A percentile compares a stretch with the other conserved stretches of the same genome.
Conservation (phyloP, 2,797 vertebrate species). For the Poliocrania exsul region DNA sequence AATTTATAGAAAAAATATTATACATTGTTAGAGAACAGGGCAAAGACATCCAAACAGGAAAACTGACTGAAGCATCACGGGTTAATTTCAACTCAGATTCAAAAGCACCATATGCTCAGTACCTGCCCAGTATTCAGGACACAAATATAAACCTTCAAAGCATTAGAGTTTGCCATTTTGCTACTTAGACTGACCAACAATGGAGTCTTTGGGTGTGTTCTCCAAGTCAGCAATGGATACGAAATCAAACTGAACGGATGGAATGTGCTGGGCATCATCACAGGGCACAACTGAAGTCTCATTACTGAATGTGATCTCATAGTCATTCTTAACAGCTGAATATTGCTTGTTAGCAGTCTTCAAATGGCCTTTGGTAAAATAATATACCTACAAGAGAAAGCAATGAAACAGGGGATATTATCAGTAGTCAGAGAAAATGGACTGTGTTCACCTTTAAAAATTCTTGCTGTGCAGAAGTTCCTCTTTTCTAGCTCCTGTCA, state of each 20-base stretch:
- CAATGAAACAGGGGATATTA: not conserved
- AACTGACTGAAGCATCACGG: not conserved
- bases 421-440: not conserved
- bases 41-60: not conserved
- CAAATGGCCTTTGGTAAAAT: conserved; percentile 90
- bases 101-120: not conserved
- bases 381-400: conserved; percentile 88
- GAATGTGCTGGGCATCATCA: conserved; percentile 88
- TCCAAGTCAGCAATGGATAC: conserved; percentile 88
- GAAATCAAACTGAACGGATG: conserved; percentile 92
- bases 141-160: not conserved
- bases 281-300: conserved; percentile 91
- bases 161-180: not conserved
- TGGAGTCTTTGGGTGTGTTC: conserved; percentile 85
- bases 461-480: not conserved
- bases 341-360: conserved; percentile 99
- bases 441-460: conserved; percentile 22
- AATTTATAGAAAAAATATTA: not conserved
- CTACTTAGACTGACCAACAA: conserved; percentile 85
- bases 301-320: conserved; percentile 89
- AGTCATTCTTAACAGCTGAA: conserved; percentile 85
- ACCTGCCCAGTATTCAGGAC: not conserved
- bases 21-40: not conserved
- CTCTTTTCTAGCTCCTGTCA: not conserved
- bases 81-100: not conserved